Conservation (phyloP, 2,888 invertebrate genomes). For the Platycnemis pennipes region DNA sequence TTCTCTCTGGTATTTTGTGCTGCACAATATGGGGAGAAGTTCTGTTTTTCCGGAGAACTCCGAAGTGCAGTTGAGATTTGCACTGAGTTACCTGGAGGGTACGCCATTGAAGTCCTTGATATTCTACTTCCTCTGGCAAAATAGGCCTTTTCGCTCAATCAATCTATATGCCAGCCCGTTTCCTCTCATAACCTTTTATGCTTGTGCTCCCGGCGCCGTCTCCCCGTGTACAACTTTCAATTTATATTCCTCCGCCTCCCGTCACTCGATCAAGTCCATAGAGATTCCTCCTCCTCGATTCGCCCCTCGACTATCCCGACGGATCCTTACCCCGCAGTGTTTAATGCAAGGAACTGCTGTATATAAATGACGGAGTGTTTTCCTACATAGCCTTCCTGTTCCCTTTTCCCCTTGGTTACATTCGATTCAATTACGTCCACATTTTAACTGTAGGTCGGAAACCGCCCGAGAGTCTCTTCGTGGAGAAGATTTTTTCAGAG, state of each 20-base stretch:
- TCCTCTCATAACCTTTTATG: constrained; percentile 18
- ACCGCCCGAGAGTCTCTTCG: not conserved
- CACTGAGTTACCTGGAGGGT: not conserved
- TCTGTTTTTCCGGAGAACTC: not conserved
- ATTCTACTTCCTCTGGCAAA: not conserved
- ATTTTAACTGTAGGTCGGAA: not conserved
- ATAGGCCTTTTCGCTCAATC: not conserved
- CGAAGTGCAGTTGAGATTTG: not conserved
- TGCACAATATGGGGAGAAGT: too few species aligned
- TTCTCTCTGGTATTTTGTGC: too few species aligned
- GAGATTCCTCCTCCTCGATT: constrained; percentile 33
- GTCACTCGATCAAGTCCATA: not conserved
- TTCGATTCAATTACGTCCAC: constrained; percentile 1
- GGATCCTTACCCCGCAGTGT: not conserved
- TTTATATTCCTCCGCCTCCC: constrained; percentile 17
- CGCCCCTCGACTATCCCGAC: not conserved
- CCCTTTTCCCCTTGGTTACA: not conserved
- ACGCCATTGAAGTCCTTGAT: not conserved
- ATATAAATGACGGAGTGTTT: not conserved
- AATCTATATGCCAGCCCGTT: not conserved
- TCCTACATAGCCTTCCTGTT: not conserved
- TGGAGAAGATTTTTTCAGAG: not conserved
- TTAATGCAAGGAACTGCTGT: constrained; percentile 9
- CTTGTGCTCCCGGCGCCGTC: not conserved
- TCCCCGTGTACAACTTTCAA: not conserved